These are phyloP conservation scores for Lasius platythorax DNA, from an alignment of 2,888 invertebrate genomes.

Conservation along the genomic window DNA sequence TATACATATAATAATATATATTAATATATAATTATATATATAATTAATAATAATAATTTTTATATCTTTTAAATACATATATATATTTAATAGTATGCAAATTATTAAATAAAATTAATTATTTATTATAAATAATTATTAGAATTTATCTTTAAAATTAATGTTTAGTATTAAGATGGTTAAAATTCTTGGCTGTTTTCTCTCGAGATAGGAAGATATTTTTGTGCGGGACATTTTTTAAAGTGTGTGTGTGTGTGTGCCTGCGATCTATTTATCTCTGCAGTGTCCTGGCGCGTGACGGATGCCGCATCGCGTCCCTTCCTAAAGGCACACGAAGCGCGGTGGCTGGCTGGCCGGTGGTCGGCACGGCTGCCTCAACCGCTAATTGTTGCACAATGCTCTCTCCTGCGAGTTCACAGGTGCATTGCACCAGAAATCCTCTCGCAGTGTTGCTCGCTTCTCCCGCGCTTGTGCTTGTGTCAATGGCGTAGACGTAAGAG, in stretches of 20 bases:
- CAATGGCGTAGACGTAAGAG: constrained; percentile 13
- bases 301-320: constrained; percentile 16
- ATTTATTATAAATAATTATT: too few relatives aligned
- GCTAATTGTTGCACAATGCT: constrained; percentile 67
- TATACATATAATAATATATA: too few relatives aligned
- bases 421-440: constrained; percentile 76
- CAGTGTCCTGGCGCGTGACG: constrained; percentile 44
- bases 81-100: too few relatives aligned
- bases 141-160: too few relatives aligned
- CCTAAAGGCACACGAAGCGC: constrained; percentile 49
- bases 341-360: not conserved
- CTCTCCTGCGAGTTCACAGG: constrained; percentile 66
- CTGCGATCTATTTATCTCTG: constrained; percentile 13
- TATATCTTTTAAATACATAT: too few relatives aligned
- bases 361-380: constrained; percentile 55
- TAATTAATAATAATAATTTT: too few relatives aligned
- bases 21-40: too few relatives aligned
- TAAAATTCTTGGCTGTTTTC: not conserved
- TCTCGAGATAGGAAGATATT: not conserved
- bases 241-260: too few relatives aligned
- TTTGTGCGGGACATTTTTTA: not conserved
- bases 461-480: constrained; percentile 35
- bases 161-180: too few relatives aligned
- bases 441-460: constrained; percentile 46
- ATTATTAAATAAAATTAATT: too few relatives aligned